Evolutionary conservation across 2,888 invertebrate genomes (phyloP).

Genomic region (Noctua fimbriata): DNA sequence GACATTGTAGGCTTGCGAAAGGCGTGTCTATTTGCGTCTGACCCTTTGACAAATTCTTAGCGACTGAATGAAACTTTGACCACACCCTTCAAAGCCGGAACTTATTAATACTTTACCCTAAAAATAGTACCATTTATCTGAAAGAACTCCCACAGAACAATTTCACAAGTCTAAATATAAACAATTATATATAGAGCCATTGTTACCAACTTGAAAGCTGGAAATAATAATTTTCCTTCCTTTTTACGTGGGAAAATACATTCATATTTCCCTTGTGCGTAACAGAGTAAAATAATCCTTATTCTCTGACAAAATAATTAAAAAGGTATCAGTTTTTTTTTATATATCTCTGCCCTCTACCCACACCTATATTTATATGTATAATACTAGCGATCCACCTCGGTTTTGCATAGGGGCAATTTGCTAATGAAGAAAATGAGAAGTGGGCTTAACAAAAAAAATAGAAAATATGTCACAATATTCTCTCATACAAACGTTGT

Average conservation of each 20-base stretch:
- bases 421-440: background rate
- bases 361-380: background rate
- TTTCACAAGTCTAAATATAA: slow-evolving; percentile 7
- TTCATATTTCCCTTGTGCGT: background rate
- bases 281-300: background rate
- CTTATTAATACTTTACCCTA: background rate
- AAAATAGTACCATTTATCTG: slow-evolving; percentile 1
- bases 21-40: background rate
- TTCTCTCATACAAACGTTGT: background rate
- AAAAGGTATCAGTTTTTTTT: background rate
- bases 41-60: background rate
- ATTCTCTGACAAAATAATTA: background rate
- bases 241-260: background rate
- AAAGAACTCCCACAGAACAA: slow-evolving; percentile 11
- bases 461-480: background rate
- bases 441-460: background rate
- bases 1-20: background rate
- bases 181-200: slow-evolving; percentile 19
- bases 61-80: background rate
- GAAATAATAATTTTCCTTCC: slow-evolving; percentile 2
- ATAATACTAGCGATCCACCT: background rate
- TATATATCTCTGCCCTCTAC: no score
- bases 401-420: no score
- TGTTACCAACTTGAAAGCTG: background rate
- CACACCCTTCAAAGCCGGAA: background rate